These are phyloP conservation scores for Chydorus sphaericus DNA, from an alignment of 2,888 invertebrate genomes.

Conservation along the genomic window DNA sequence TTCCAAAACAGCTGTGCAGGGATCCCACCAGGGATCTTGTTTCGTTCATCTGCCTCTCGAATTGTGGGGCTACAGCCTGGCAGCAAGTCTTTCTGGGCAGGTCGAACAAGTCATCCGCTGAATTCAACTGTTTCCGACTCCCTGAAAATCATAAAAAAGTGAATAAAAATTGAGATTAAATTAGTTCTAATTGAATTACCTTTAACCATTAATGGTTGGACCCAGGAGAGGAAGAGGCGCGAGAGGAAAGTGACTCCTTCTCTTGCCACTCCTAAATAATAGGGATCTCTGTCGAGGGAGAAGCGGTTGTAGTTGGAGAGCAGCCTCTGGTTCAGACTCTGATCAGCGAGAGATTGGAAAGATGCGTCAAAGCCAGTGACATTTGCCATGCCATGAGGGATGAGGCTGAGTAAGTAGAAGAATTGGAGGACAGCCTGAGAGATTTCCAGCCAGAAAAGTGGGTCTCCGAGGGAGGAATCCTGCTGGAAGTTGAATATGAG, in stretches of 20 bases:
- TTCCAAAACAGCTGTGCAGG: slow-evolving; percentile 58
- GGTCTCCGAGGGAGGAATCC: slow-evolving; percentile 7
- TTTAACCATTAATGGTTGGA: slow-evolving; percentile 65
- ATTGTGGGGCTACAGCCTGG: background rate
- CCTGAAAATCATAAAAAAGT: slow-evolving; percentile 26
- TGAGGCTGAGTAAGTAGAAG: slow-evolving; percentile 51
- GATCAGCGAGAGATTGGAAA: slow-evolving; percentile 34
- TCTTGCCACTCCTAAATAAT: slow-evolving; percentile 65
- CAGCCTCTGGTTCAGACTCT: slow-evolving; percentile 19
- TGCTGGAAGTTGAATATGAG: slow-evolving; percentile 35
- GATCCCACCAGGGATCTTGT: slow-evolving; percentile 43
- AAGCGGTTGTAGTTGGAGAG: background rate
- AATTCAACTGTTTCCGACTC: slow-evolving; percentile 48
- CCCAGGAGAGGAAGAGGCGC: slow-evolving; percentile 73
- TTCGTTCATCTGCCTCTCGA: slow-evolving; percentile 5
- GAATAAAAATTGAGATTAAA: background rate
- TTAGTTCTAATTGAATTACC: slow-evolving; percentile 27
- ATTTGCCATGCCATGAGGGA: slow-evolving; percentile 43
- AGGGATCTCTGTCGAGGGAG: slow-evolving; percentile 38
- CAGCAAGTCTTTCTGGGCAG: slow-evolving; percentile 41
- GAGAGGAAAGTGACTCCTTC: slow-evolving; percentile 54
- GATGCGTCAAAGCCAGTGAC: slow-evolving; percentile 35
- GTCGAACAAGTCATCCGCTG: slow-evolving; percentile 68
- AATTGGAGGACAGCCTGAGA: slow-evolving; percentile 37
- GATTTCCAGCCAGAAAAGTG: slow-evolving; percentile 17